phyloP scores from a whole-genome alignment of 1,140 invertebrate genomes.

The Periplaneta americana region DNA sequence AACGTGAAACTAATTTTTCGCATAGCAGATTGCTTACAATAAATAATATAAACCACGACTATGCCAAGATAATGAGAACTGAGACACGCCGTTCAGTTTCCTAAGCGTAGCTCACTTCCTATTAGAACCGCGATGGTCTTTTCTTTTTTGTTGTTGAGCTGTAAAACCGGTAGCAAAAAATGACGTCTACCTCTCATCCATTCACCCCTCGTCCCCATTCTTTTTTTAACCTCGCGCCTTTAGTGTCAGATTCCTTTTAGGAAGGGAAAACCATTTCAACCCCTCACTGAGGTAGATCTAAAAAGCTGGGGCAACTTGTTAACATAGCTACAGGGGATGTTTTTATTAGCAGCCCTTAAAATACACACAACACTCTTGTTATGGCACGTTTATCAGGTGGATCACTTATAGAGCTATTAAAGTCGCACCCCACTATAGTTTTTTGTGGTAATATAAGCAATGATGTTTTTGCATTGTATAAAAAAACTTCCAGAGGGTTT shows the following conservation, averaged over 20 bases:
- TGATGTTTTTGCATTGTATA: neutral
- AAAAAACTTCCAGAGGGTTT: neutral
- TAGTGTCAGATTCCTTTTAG: neutral
- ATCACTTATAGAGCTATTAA: neutral
- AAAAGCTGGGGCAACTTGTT: neutral
- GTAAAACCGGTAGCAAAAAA: neutral
- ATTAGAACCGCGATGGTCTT: neutral
- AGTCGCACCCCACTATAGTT: neutral
- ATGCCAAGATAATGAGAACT: too few species aligned
- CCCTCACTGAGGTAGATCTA: neutral
- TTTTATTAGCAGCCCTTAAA: neutral
- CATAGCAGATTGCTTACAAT: too few species aligned
- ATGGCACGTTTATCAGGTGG: neutral
- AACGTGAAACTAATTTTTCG: too few species aligned
- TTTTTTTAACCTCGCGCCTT: neutral
- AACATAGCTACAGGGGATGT: neutral
- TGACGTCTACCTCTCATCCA: neutral
- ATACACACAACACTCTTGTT: neutral
- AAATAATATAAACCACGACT: too few species aligned
- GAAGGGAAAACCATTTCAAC: neutral
- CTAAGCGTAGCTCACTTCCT: neutral
- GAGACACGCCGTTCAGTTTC: too few species aligned
- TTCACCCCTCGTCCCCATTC: neutral
- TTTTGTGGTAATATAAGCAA: neutral
- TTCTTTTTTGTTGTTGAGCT: neutral